Base-by-base conservation (phyloP, 2,888 invertebrate genomes). In the Tipula lateralis region DNA sequence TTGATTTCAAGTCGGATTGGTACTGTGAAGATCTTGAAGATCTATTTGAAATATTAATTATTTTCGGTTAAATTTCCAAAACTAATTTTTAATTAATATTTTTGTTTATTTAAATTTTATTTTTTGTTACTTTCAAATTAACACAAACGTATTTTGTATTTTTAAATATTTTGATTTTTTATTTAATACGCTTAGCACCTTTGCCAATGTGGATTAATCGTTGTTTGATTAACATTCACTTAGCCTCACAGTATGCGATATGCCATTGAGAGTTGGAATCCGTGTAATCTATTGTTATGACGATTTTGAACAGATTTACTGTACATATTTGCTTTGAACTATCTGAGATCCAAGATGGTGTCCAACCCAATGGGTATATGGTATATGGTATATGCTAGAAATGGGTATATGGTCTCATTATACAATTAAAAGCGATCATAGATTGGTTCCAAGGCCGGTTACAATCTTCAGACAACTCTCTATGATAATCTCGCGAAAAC, bases 91-190 rank as follows among this genome's bases (percentile, higher is more conserved):
- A 66, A 66, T 66, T 24, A 66, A 66, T 66, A 66, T 24, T 66
- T 66, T 66, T 66, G 66, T 24, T 66, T 66, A 12, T 66, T 66
- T 24, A 12, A 24, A 66, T 24, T 24, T 66, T 50, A 6, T 50
- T 44, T 50, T 66, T 66, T 66, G 66, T 66, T 66, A 66, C 66
- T 66, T 24, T 66, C 66, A 66, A 66, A 66, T 66, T 66, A 66
- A 66, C 66, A 66, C 66, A 66, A 66, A 66, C 66, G 12, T 24
- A 66, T 66, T 66, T 66, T 66, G 16, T 66, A 9, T 24, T 9
- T 24, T 66, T 66, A 24, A 9, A 24, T 16, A n/a, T 16, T 50
- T 50, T 39, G 12, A 39, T 39, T 50, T 50, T 44, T 44, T 34
- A 9, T 50, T 50, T 50, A 50, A 50, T 50, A 66, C 66, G 66